Evolutionary conservation across 2,113 vertebrate genomes (phyloP).

Genomic region (Oenanthe oenanthe): DNA sequence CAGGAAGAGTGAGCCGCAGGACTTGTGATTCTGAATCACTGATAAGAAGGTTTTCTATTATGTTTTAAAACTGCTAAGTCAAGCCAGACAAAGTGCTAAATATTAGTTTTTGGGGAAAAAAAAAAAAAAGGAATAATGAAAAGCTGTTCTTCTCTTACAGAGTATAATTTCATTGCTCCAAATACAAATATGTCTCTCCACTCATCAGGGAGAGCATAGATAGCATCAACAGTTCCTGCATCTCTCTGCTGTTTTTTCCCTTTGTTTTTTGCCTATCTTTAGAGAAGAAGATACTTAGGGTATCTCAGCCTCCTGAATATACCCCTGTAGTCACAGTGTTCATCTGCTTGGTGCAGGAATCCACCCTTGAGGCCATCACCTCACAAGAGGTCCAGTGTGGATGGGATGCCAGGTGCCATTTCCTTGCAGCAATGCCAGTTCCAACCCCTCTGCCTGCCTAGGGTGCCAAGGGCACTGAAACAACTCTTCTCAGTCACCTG

Average conservation of each 20-base stretch:
- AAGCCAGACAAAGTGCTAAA: neutral
- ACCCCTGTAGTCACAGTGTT: accelerated
- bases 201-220: neutral
- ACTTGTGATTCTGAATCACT: neutral
- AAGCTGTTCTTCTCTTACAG: neutral
- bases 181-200: neutral
- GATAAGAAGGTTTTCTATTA: neutral
- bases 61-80: neutral
- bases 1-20: neutral
- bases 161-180: neutral
- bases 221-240: neutral
- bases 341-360: neutral
- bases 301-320: neutral
- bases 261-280: neutral
- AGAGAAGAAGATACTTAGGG: neutral
- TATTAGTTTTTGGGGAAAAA: neutral
- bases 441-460: neutral
- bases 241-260: neutral
- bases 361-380: neutral
- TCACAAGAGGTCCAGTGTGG: accelerated
- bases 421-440: neutral
- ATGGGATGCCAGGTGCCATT: neutral
- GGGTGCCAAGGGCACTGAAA: neutral
- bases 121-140: neutral
- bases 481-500: neutral